These are phyloP conservation scores for Eulemur mongoz DNA, from an alignment of 2,797 vertebrate species.

Conservation along the genomic window DNA sequence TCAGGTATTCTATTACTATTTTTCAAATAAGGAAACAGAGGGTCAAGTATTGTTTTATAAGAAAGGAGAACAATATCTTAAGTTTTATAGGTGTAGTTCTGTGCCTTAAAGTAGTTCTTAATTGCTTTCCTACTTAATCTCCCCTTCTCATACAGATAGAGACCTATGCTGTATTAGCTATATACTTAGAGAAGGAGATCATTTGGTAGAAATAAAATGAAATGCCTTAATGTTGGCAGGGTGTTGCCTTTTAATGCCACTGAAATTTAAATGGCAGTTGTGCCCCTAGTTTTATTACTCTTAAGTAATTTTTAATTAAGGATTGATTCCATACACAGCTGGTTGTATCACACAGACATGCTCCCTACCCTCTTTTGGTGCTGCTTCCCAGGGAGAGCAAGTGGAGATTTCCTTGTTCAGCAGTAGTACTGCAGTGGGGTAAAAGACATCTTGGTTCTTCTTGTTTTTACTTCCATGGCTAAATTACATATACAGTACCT, in stretches of 20 bases:
- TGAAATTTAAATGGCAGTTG: constrained; percentile 25
- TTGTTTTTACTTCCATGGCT: constrained; percentile 54
- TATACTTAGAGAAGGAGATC: not conserved
- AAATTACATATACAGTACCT: constrained; percentile 32
- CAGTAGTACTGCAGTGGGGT: not conserved
- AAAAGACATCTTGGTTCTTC: constrained; percentile 54
- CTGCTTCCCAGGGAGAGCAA: constrained; percentile 60
- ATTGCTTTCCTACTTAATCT: not conserved
- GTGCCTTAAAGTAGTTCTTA: not conserved
- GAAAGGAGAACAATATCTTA: not conserved
- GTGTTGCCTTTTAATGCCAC: constrained; percentile 11
- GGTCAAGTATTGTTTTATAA: not conserved
- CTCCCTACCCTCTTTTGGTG: not conserved
- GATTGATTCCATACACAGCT: constrained; percentile 48
- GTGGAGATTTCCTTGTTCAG: constrained; percentile 56
- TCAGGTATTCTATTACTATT: not conserved
- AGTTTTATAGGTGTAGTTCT: not conserved
- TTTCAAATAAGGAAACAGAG: not conserved
- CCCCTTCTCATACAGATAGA: not conserved
- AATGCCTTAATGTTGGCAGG: not conserved
- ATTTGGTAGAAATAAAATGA: not conserved
- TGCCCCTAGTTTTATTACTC: constrained; percentile 2
- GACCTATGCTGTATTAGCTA: not conserved
- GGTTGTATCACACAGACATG: constrained; percentile 4
- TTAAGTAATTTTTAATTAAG: constrained; percentile 54